A percentile compares a stretch with the other conserved stretches of the same genome.
Evolutionary conservation across 2,797 vertebrate species (phyloP).

Genomic region (Ispidina picta): DNA sequence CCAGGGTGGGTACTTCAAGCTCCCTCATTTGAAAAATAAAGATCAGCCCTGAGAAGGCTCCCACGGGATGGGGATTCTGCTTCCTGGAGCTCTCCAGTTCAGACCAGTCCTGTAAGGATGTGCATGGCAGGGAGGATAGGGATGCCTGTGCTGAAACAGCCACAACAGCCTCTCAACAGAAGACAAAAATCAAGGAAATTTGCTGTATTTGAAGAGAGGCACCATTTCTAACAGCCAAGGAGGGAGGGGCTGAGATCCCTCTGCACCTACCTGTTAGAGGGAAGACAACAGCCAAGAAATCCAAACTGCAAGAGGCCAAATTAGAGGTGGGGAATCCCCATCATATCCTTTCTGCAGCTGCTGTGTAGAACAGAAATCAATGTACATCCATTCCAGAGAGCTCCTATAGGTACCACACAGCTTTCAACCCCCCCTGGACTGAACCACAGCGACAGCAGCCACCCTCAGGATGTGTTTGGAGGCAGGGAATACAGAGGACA

Average conservation of each 20-base stretch:
- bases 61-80: neutral
- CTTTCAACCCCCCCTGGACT: neutral
- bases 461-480: neutral
- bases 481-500: neutral
- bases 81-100: neutral
- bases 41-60: neutral
- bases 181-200: neutral
- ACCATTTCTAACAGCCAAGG: neutral
- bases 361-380: neutral
- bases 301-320: neutral
- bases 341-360: neutral
- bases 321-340: neutral
- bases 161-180: neutral
- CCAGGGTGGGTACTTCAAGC: conserved; percentile 33
- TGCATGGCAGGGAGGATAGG: neutral
- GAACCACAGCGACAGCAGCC: neutral
- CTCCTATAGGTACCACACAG: neutral
- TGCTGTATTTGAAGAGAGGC: neutral
- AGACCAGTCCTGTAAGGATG: neutral
- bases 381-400: neutral
- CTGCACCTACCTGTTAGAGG: neutral
- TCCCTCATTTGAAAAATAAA: neutral
- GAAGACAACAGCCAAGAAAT: conserved; percentile 6
- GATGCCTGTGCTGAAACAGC: neutral
- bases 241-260: neutral